phyloP scores from a whole-genome alignment of 2,797 vertebrate genomes.

The Gallinago nigripennis region DNA sequence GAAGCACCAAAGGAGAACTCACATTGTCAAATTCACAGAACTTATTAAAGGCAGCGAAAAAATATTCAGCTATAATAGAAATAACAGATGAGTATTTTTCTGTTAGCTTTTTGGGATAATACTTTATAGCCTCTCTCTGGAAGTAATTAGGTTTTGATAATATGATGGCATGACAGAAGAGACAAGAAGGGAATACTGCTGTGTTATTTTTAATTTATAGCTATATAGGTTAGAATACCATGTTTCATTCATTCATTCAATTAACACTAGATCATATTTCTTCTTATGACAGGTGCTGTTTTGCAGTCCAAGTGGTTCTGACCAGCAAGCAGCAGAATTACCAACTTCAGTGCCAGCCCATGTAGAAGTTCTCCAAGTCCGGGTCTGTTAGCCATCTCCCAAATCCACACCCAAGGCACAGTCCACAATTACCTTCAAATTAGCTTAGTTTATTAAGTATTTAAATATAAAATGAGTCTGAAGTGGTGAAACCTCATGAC shows the following conservation, averaged over 20 bases:
- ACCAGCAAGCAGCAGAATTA: neutral
- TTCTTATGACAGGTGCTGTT: neutral
- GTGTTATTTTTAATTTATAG: neutral
- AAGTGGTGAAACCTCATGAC: neutral
- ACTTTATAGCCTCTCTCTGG: neutral
- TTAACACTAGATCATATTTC: neutral
- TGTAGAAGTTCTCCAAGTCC: neutral
- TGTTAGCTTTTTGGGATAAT: neutral
- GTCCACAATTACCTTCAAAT: neutral
- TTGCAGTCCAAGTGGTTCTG: neutral
- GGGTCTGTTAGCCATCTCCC: neutral
- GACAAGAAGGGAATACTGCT: neutral
- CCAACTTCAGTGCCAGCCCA: rapidly evolving
- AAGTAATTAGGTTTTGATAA: neutral
- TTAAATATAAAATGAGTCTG: neutral
- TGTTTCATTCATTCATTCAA: neutral
- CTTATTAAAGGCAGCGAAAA: neutral
- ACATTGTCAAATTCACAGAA: neutral
- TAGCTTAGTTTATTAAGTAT: neutral
- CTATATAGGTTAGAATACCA: neutral
- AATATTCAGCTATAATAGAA: neutral
- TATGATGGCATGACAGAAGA: neutral
- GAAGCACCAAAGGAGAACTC: neutral
- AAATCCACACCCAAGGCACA: neutral
- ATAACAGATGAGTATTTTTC: neutral